Base-by-base conservation (phyloP, 1,140 invertebrate species). In the Meloidogyne floridensis region DNA sequence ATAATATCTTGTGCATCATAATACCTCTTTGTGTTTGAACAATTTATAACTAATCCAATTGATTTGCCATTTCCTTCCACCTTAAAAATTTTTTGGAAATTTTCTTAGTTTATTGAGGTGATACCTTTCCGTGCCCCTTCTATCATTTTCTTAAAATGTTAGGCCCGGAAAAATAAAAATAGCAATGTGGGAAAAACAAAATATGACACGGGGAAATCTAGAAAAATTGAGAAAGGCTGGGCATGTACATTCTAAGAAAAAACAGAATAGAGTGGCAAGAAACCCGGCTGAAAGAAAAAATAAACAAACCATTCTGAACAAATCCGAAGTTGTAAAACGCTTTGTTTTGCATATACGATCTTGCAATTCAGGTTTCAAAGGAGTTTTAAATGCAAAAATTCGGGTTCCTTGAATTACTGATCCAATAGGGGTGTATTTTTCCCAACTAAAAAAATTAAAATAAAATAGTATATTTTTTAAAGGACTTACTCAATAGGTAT, bases 321-420 rank as follows among this genome's bases (percentile, higher is more conserved):
- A 77, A 65, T 86, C 80, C 42, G 53, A 70, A 32, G 87, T 81
- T 53, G 82, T 87, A 77, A 88, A 88, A 42, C 82, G 79, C 83
- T 88, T 13, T 83, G 75, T 15, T 91, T 90, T 77, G 91, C 91
- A 85, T 92, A 93, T 85, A 92, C 92, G 76, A 20, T 32, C 82
- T 43, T 69, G 75, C 42, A 93, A 92, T 90, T 94, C 93, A 91
- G 92, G 90, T 86, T 91, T 92, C 13, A 95, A 89, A 18, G 94
- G 94, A 71, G 94, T 94, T 91, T 94, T 94, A 87, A 94, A 94
- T 51, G 93, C 92, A 84, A 94, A 92, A 77, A 94, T 93, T 81
- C 93, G 92, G 11, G 94, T 94, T 3, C 93, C 93, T 54, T 92
- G 90, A 79, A 94, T 93, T 6, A 92, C 90, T 42, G 91, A 87